Evolutionary conservation across 2,888 invertebrate genomes (phyloP), one percentile per base, ranked within the genome.

Genomic region (Metellina segmentata): DNA sequence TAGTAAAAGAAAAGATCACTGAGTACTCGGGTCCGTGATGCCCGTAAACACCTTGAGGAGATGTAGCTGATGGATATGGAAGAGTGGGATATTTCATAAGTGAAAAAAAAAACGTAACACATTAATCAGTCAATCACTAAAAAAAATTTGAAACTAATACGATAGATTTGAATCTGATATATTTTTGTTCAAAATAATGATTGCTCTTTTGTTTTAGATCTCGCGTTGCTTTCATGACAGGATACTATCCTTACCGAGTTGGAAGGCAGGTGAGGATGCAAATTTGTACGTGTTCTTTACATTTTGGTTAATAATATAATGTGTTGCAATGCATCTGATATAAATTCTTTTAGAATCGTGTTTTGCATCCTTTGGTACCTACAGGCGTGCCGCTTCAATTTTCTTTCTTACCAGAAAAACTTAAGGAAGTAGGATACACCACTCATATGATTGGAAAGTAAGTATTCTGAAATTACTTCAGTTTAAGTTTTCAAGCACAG

Each of bases 221-320:
- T 4, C 92, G 95, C 89, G 94, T 94, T 75, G 94, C 95, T 16
- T 94, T 95, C 71, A 94, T 95, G 94, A 94, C 94, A 8, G 95
- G 95, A 9, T 94, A 94, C 85, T 95, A 94, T 93, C 94, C 95
- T 13, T 94, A 94, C 92, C 93, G 94, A 72, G 94, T 94, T 1
- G 95, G 95, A 52, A 94, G 95, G 77, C 95, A 95, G 94, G 94
- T 92, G 88, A 16, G 11, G 70, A 52, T 16, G 7, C 53, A 49
- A 13, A 52, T 77, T 48, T 77, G 16, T 2, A 77, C 16, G 19
- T 74, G 19, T n/a, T 74, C 4, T 74, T 6, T 74, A 20, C 6
- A 20, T 74, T 19, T 13, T 13, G 16, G 4, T 11, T 69, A 6
- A 34, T 1, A 34, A 69, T 74, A n/a, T 49, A 53, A 19, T 87